Percentiles rank a stretch among this genome's conserved stretches.
phyloP scores from a whole-genome alignment of 2,797 vertebrate genomes.

The Periophthalmus magnuspinnatus region DNA sequence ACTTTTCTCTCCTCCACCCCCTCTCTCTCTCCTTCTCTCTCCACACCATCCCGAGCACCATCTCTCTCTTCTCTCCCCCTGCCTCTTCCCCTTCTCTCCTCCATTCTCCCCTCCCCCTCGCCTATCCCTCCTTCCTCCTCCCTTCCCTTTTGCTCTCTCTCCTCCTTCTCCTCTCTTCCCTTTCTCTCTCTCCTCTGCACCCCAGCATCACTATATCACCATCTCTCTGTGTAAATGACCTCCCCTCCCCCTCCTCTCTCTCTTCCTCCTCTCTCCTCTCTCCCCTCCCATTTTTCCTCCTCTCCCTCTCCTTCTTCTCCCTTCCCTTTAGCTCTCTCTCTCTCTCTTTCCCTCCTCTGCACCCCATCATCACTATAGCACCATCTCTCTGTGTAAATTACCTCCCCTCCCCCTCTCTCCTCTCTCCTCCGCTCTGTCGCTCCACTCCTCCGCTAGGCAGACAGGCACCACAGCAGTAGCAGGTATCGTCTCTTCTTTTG shows the following conservation, averaged over 20 bases:
- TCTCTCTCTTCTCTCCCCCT: neutral
- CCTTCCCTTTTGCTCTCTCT: constrained; percentile 29
- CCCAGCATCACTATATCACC: neutral
- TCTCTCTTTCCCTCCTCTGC: constrained; percentile 59
- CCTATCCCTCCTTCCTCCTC: constrained; percentile 50
- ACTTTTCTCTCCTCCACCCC: neutral
- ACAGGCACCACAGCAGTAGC: constrained; percentile 44
- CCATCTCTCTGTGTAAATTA: constrained; percentile 37
- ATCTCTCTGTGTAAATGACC: neutral
- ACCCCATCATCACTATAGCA: constrained; percentile 37
- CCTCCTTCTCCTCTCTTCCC: neutral
- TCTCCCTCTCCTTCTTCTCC: constrained; percentile 59
- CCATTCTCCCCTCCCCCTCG: constrained; percentile 17
- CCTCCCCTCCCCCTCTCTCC: constrained; percentile 39
- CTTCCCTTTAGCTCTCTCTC: constrained; percentile 11
- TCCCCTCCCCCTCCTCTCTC: constrained; percentile 15
- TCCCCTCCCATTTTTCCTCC: constrained; percentile 11
- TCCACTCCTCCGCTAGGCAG: constrained; percentile 62
- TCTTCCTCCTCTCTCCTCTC: constrained; percentile 35
- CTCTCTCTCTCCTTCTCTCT: neutral
- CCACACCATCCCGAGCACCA: neutral
- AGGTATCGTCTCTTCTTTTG: constrained; percentile 59
- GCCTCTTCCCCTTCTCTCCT: constrained; percentile 27
- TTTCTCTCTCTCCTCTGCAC: constrained; percentile 57
- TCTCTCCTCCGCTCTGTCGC: constrained; percentile 42